These are phyloP conservation scores for Amiota minor DNA, from an alignment of 2,888 invertebrate genomes.

Conservation along the genomic window DNA sequence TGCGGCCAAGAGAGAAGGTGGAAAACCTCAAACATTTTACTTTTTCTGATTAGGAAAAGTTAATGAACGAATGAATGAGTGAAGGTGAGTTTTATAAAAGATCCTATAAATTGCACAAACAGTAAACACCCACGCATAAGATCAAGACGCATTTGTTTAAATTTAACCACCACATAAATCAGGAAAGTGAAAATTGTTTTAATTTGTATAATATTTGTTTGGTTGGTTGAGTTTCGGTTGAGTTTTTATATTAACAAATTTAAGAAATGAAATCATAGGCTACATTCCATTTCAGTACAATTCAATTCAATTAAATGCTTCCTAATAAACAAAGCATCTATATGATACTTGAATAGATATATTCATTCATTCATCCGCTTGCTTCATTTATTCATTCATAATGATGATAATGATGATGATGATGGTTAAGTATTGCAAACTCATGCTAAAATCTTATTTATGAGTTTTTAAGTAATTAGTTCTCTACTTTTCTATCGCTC, in stretches of 20 bases:
- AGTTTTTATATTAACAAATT: background rate
- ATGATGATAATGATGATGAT: no score
- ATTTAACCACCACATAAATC: background rate
- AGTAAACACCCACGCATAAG: conserved; percentile 27
- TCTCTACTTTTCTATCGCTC: background rate
- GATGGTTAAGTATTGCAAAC: background rate
- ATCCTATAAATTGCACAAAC: conserved; percentile 9
- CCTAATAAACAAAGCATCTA: background rate
- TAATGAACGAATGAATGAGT: background rate
- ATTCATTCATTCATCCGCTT: background rate
- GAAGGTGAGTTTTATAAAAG: background rate
- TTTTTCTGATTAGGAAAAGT: no score
- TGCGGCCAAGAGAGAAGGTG: no score
- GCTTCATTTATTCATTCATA: conserved; percentile 5
- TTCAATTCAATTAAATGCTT: conserved; percentile 15
- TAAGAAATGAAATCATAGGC: background rate
- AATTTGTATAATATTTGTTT: background rate
- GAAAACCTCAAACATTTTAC: no score
- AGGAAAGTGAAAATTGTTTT: background rate
- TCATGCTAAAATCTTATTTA: conserved; percentile 16
- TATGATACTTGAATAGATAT: background rate
- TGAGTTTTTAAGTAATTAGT: background rate
- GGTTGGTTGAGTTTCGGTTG: background rate
- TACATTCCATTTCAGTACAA: background rate
- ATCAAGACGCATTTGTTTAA: background rate